Evolutionary conservation across 1,140 invertebrate species (phyloP), one percentile per base, ranked within the genome.

Genomic region (Drosophila parvula): DNA sequence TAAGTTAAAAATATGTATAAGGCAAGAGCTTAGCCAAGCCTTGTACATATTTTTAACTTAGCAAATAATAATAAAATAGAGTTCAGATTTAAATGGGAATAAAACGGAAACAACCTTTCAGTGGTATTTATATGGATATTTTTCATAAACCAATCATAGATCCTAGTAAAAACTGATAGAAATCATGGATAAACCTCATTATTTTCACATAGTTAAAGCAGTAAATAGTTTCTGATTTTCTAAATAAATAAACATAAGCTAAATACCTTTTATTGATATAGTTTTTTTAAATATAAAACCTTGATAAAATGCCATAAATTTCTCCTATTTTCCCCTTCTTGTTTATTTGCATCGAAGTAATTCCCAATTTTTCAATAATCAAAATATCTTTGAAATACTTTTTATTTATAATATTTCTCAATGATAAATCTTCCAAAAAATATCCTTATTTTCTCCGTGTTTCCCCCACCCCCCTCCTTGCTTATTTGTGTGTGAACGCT

Each of bases 401-500:
- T 30, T 30, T 30, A 30, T 5, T 7, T 7, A 30, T 30, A 30
- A 30, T 30, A 30, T 30, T 30, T 30, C 7, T 8, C 30, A 7
- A 3, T 7, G 7, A 8, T 7, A 30, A 7, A 10, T 18, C 4
- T 45, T 45, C 12, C 12, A 10, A 9, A 30, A 10, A 4, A 5
- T n/a, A 8, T 8, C 6, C 16, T 27, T 1, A 27, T 43, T 61
- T 61, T 22, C 18, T 10, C 28, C 5, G 38, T 61, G 61, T 61
- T 36, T 36, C 5, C 5, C 50, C 30, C 47, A 6, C 7, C 18
- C 18, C 16, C 9, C 27, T 28, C 12, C 2, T 14, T 14, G 14
- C 61, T 45, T 55, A 34, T 22, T 65, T 51, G 14, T 53, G 65
- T 58, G 44, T 40, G 40, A 63, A 62, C 47, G 64, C 50, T 75